Evolutionary conservation across 2,888 invertebrate genomes (phyloP).

Genomic region (Rhagium mordax): DNA sequence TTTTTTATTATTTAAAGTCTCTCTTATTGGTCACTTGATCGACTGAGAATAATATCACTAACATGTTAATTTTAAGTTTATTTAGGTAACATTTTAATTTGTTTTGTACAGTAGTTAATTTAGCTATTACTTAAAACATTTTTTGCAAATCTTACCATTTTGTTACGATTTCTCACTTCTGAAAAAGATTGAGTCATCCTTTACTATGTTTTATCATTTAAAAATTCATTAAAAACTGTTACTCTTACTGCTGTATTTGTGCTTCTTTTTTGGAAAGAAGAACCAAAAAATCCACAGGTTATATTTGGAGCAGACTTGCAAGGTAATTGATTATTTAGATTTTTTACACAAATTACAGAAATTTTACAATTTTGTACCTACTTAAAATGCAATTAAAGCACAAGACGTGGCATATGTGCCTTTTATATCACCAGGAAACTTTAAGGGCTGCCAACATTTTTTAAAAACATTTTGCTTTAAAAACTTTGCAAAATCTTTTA

Average conservation of each 20-base stretch:
- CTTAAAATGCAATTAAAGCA: too few relatives aligned
- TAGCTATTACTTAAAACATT: conserved; percentile 28
- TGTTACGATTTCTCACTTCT: conserved; percentile 26
- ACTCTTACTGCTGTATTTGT: conserved; percentile 30
- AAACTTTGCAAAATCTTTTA: too few relatives aligned
- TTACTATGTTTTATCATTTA: conserved; percentile 35
- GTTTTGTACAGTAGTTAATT: conserved; percentile 38
- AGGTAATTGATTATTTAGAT: too few relatives aligned
- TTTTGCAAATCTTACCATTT: conserved; percentile 34
- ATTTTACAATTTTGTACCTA: too few relatives aligned
- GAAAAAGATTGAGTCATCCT: conserved; percentile 31
- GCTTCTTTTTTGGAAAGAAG: neutral
- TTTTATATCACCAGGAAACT: too few relatives aligned
- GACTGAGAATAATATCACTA: conserved; percentile 30
- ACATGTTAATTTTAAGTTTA: conserved; percentile 37
- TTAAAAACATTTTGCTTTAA: too few relatives aligned
- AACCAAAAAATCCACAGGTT: too few relatives aligned
- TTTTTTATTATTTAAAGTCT: conserved; percentile 19
- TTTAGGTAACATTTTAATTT: conserved; percentile 35
- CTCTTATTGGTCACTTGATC: conserved; percentile 20
- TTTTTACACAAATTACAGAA: too few relatives aligned
- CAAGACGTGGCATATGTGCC: too few relatives aligned
- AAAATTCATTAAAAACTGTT: conserved; percentile 38
- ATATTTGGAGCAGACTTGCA: too few relatives aligned
- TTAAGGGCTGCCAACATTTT: too few relatives aligned